Evolutionary conservation across 2,888 invertebrate genomes (phyloP), one percentile per base, ranked within the genome.

Genomic region (Gasteruption jaculator): DNA sequence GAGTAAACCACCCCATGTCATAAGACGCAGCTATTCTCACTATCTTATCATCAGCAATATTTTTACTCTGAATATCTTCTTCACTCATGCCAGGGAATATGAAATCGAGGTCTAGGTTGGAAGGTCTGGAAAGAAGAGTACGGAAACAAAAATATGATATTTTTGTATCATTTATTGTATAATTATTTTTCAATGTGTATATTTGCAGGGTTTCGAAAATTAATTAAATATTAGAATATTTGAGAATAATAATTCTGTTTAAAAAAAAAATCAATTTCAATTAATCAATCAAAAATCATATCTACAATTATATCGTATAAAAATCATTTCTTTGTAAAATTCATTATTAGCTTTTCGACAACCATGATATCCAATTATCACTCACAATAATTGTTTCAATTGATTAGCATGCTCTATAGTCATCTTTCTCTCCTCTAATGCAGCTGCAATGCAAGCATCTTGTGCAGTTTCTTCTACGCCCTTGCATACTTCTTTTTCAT

Each of bases 1-100:
- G 47, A 16, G 45, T 45, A 16, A 34, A 39, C 45, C 43, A 47
- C 1, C 36, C 47, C 45, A 51, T 48, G 42, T 44, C 40, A 32
- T 40, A 46, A 21, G 48, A 47, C 7, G 22, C 47, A 8, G 41
- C 44, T n/a, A 45, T 25, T 34, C 29, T n/a, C n/a, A n/a, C n/a
- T n/a, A n/a, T n/a, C n/a, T n/a, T n/a, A 34, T 37, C 29, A 45
- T 38, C 38, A 26, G 26, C 26, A 26, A 26, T 26, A 26, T 26
- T 26, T 26, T 26, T 26, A 5, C 14, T 26, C 26, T 5, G 7
- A 26, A 26, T 26, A 26, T 26, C 26, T 26, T 26, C 4, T 26
- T 26, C 26, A 6, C 7, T 26, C 26, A 6, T 6, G 14, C 26
- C 26, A 6, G 26, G 26, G 26, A 26, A 26, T 26, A 26, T 26